Conservation (phyloP, 2,797 vertebrate species). For the Neosilurus mollespiculum region DNA sequence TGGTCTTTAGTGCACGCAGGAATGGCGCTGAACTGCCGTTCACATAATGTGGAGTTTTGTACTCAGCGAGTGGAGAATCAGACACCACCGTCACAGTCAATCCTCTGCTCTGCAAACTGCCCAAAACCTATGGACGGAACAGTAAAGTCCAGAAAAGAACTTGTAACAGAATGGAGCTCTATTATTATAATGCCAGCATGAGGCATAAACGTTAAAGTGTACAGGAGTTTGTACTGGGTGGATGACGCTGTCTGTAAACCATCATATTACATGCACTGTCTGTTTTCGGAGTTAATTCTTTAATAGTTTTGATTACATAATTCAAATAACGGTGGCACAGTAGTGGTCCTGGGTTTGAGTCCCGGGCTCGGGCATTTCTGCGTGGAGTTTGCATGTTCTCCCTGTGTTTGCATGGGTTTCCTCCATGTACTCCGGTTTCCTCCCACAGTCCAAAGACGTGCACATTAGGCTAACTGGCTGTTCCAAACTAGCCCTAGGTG, state of each 20-base stretch:
- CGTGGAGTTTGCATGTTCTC: too few relatives aligned
- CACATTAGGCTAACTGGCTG: too few relatives aligned
- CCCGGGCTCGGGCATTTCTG: too few relatives aligned
- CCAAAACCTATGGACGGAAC: constrained; percentile 78
- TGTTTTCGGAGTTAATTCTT: background rate
- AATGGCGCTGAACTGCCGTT: constrained; percentile 78
- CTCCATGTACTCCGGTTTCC: too few relatives aligned
- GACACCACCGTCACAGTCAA: constrained; percentile 85
- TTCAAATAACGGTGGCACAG: background rate
- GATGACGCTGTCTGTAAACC: constrained; percentile 27
- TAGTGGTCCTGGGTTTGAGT: too few relatives aligned
- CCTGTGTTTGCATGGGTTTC: too few relatives aligned
- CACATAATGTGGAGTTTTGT: constrained; percentile 81
- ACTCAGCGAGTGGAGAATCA: constrained; percentile 83
- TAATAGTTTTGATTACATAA: background rate
- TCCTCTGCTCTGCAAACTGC: constrained; percentile 72
- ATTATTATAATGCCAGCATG: constrained; percentile 28
- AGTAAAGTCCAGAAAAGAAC: background rate
- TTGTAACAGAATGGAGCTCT: too few relatives aligned
- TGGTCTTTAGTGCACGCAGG: constrained; percentile 84
- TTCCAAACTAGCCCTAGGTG: too few relatives aligned
- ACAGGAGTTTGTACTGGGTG: background rate
- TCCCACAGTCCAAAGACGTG: too few relatives aligned
- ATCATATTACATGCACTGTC: constrained; percentile 7
- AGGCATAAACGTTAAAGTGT: constrained; percentile 2